Evolutionary conservation across 2,888 invertebrate genomes (phyloP).

Genomic region (Steinernema hermaphroditum): DNA sequence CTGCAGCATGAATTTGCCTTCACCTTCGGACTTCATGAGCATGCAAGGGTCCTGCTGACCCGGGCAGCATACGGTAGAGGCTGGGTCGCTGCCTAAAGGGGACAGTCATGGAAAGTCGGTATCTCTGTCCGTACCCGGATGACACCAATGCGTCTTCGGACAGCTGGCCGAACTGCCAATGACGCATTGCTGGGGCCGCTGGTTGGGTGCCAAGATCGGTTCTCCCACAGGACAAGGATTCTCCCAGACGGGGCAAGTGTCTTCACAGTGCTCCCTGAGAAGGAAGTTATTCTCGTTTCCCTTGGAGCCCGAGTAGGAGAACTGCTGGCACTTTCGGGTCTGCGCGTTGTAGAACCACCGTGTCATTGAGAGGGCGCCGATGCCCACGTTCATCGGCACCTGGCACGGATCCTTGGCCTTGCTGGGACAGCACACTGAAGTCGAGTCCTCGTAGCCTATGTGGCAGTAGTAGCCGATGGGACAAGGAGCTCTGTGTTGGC

Average conservation of each 20-base stretch:
- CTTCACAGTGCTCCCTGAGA: conserved; percentile 57
- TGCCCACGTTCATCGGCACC: conserved; percentile 47
- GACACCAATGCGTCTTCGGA: conserved; percentile 58
- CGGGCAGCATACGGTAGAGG: conserved; percentile 58
- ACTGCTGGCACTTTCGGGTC: conserved; percentile 42
- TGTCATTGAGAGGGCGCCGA: conserved; percentile 40
- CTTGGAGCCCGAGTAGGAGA: conserved; percentile 38
- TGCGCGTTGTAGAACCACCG: conserved; percentile 45
- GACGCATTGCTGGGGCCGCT: conserved; percentile 39
- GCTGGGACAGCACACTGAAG: conserved; percentile 60
- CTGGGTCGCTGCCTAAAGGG: conserved; percentile 45
- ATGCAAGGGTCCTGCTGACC: conserved; percentile 56
- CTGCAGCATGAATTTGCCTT: conserved; percentile 46
- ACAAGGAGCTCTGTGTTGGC: conserved; percentile 51
- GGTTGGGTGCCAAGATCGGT: conserved; percentile 45
- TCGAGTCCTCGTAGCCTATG: conserved; percentile 57
- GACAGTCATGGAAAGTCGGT: background rate
- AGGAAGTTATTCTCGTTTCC: conserved; percentile 65
- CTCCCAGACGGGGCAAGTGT: conserved; percentile 57
- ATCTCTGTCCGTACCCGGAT: conserved; percentile 40
- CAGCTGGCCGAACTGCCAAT: conserved; percentile 42
- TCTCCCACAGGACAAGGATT: conserved; percentile 61
- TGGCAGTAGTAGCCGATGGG: conserved; percentile 56
- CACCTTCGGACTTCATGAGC: conserved; percentile 48
- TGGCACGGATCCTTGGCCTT: conserved; percentile 51